phyloP scores from a whole-genome alignment of 1,140 invertebrate genomes.

The Odontomachus brunneus region DNA sequence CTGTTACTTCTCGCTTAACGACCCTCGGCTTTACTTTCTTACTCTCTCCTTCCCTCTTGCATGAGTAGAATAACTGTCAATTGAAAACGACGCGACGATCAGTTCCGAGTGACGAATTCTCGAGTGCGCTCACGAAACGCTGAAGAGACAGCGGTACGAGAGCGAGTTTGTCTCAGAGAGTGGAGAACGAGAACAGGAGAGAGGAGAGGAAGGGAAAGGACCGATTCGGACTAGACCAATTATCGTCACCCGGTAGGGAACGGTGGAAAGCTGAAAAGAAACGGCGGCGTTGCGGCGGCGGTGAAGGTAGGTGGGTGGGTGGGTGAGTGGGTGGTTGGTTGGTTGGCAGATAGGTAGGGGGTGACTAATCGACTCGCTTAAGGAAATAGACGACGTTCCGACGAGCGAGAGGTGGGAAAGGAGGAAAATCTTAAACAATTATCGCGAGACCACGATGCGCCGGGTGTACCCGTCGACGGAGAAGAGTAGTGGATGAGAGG shows the following conservation, averaged over 20 bases:
- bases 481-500: not conserved
- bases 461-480: conserved; percentile 8
- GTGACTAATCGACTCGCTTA: conserved; percentile 72
- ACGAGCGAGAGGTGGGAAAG: conserved; percentile 2
- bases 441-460: conserved; percentile 58
- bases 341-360: too few species aligned
- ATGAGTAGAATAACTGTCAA: conserved; percentile 19
- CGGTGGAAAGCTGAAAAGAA: conserved; percentile 5
- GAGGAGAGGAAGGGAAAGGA: not conserved
- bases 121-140: conserved; percentile 11
- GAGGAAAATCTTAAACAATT: conserved; percentile 75
- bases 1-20: conserved; percentile 25
- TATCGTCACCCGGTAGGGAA: conserved; percentile 21
- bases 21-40: not conserved
- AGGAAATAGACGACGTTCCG: conserved; percentile 62
- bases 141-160: conserved; percentile 5
- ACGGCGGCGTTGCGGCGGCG: not conserved
- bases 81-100: not conserved
- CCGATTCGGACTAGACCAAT: conserved; percentile 50
- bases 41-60: too few species aligned
- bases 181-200: not conserved
- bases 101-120: conserved; percentile 13
- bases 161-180: conserved; percentile 5
- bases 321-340: too few species aligned
- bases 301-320: not conserved